Conservation (phyloP, 1,140 invertebrate genomes). For the Eriocheir sinensis region DNA sequence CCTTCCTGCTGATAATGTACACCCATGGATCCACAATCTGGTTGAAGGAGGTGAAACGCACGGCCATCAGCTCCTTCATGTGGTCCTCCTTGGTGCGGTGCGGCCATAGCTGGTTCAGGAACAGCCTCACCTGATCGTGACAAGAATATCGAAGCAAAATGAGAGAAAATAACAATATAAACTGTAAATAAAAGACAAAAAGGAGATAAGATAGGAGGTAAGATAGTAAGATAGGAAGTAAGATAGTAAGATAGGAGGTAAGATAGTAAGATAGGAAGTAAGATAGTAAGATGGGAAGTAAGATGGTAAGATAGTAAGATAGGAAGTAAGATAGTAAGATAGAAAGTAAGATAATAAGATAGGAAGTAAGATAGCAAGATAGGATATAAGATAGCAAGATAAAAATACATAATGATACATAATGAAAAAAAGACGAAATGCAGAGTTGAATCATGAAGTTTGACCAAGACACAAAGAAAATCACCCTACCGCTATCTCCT, state of each 20-base stretch:
- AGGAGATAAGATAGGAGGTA: not conserved
- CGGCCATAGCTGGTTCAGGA: conserved; percentile 33
- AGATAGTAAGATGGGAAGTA: too few species aligned
- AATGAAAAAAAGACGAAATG: not conserved
- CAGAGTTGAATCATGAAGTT: not conserved
- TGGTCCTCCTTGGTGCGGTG: not conserved
- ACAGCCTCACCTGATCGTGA: conserved; percentile 37
- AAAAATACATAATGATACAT: not conserved
- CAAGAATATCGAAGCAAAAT: not conserved
- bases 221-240: too few species aligned
- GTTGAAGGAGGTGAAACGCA: conserved; percentile 34
- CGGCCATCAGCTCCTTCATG: conserved; percentile 27
- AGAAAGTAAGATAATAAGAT: too few species aligned
- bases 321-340: too few species aligned
- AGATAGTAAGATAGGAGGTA: not conserved
- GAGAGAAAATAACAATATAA: not conserved
- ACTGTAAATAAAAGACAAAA: not conserved
- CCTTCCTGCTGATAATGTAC: conserved; percentile 50
- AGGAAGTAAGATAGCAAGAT: too few species aligned
- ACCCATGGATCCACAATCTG: conserved; percentile 50
- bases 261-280: not conserved
- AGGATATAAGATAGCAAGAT: not conserved
- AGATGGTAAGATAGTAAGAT: too few species aligned
- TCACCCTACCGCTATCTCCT: not conserved
- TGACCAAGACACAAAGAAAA: not conserved